Base-by-base conservation (phyloP, 1,140 invertebrate genomes). In the Anastrepha obliqua region DNA sequence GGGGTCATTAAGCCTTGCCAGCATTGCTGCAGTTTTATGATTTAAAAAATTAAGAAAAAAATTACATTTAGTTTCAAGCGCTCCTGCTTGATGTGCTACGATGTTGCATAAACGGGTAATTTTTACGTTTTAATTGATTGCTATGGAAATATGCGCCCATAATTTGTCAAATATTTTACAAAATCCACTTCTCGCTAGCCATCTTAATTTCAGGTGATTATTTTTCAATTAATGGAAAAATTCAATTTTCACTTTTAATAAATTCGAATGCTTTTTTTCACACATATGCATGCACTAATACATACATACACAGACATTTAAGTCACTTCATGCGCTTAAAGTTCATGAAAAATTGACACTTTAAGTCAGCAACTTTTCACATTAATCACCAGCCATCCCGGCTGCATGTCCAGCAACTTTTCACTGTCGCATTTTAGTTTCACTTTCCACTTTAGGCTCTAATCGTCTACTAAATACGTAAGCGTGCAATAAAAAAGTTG, bases 311-410 rank as follows among this genome's bases (percentile, higher is more conserved):
- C 5, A 0, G 7, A 51, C 44, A 51, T n/a, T 7, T 51, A 51
- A 67, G 64, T 15, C 15, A n/a, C 1, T 62, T 62, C 15, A 78
- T 51, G 47, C 47, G 20, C 44, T 55, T 81, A 51, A 29, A 2
- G 7, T 58, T 58, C n/a, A 81, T 81, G 47, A 29, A 58, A 81
- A 81, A 81, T 51, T 55, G 44, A 20, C 51, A 9, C 20, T 55
- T 81, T 81, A 81, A 81, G 74, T 81, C 74, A 47, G 42, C 67
- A 74, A 44, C 67, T 44, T 74, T 74, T 74, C 67, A 74, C 4
- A 70, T 20, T 29, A 39, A 8, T 7, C n/a, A 11, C 3, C 7
- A 51, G 9, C 44, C 51, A 51, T 81, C 74, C 47, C 51, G 9
- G n/a, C 47, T 9, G 47, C n/a, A 29, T 8, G 20, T 81, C 51